Base-by-base conservation (phyloP, 2,888 invertebrate genomes). In the Theodoxus fluviatilis region DNA sequence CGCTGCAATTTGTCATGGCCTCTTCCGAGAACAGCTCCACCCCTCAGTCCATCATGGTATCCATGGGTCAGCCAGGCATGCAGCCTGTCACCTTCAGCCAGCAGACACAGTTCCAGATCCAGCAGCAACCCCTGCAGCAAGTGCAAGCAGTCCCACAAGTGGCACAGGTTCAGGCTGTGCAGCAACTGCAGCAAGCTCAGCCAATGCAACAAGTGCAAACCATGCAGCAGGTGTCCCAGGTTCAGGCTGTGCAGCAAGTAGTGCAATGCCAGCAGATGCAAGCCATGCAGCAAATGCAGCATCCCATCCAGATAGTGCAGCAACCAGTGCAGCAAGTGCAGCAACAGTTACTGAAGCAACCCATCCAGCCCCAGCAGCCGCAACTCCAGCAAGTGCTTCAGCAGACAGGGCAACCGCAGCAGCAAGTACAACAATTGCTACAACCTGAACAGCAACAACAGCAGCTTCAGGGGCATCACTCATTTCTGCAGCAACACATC, bases 381-480 rank as follows among this genome's bases (percentile, higher is more conserved):
- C 25, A 67, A 15, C 47, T 37, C 43, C 91, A 91, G 79, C 90
- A 90, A 73, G 89, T 89, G 80, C 89, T 91, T 80, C 88, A 90
- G 77, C 89, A 75, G 38, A 65, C 71, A 40, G 71, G 74, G 43
- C 74, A 75, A 65, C 59, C 25, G 22, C 69, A 63, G 63, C 68
- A 59, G 31, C 59, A 38, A 2, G 35, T 47, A 1, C 68, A 59
- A 37, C 69, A 59, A 12, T 38, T 68, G 43, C 40, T 40, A 47
- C 68, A 49, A 25, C 59, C 59, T 9, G 18, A 31, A 1, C 68
- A 63, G 43, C 64, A 64, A 52, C 69, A 71, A 37, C 71, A 72
- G 55, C 66, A 67, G 59, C 68, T n/a, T 57, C 72, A 22, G 33
- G 47, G 40, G 69, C 68, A n/a, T n/a, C n/a, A n/a, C n/a, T n/a